Conservation (phyloP, 2,888 invertebrate genomes). For the Volucella bombylans region DNA sequence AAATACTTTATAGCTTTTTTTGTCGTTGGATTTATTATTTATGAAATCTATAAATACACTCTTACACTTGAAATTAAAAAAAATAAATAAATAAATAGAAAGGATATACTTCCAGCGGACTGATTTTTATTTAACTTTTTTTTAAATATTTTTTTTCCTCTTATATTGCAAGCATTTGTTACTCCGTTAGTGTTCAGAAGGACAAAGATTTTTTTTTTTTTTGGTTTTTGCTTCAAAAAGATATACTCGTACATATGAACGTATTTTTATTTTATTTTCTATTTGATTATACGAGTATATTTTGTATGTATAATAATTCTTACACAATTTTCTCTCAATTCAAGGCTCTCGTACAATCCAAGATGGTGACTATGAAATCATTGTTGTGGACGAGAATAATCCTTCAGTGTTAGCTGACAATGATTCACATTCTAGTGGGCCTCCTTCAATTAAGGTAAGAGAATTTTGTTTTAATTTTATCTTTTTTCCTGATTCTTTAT, state of each 20-base stretch:
- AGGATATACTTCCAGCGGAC: conserved; percentile 51
- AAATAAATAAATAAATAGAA: neutral
- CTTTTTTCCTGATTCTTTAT: neutral
- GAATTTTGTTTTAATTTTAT: conserved; percentile 3
- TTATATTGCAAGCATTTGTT: conserved; percentile 70
- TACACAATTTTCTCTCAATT: conserved; percentile 18
- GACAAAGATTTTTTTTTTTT: conserved; percentile 62
- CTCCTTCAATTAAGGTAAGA: conserved; percentile 92
- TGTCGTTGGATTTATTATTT: conserved; percentile 39
- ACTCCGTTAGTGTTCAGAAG: conserved; percentile 68
- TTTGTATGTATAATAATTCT: conserved; percentile 1
- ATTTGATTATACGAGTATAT: conserved; percentile 7
- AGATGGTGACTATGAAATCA: conserved; percentile 94
- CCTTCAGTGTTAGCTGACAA: conserved; percentile 91
- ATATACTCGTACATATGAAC: conserved; percentile 24
- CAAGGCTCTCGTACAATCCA: conserved; percentile 84
- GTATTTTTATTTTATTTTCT: neutral
- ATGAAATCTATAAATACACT: conserved; percentile 38
- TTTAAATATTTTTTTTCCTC: conserved; percentile 13
- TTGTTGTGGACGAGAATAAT: conserved; percentile 94
- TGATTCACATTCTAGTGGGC: conserved; percentile 88
- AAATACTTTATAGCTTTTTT: conserved; percentile 28
- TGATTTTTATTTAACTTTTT: conserved; percentile 16
- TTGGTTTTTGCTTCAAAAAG: conserved; percentile 52
- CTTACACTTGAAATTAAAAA: conserved; percentile 41